phyloP scores from a whole-genome alignment of 2,888 invertebrate species.

The Spialia ferax region DNA sequence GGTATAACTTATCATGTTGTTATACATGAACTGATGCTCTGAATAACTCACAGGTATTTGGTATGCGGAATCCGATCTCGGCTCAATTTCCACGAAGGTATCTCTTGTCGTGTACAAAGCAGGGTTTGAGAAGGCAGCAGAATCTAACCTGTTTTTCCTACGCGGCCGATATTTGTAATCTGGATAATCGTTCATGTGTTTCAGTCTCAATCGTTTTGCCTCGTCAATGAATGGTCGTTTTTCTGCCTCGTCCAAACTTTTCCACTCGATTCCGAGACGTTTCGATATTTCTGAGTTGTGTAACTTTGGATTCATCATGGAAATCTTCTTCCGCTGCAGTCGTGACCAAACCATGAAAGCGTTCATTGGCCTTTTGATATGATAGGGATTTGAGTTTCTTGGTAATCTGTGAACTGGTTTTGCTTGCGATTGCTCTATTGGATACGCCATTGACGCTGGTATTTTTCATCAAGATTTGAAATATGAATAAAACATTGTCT shows the following conservation, averaged over 20 bases:
- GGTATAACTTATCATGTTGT: slow-evolving; percentile 76
- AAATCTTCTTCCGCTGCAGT: slow-evolving; percentile 94
- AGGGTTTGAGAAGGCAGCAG: slow-evolving; percentile 63
- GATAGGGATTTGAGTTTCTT: slow-evolving; percentile 88
- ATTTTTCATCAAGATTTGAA: not conserved
- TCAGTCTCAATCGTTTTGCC: slow-evolving; percentile 91
- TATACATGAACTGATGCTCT: slow-evolving; percentile 74
- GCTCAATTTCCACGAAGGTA: slow-evolving; percentile 72
- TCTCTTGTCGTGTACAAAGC: slow-evolving; percentile 67
- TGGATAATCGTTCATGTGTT: slow-evolving; percentile 91
- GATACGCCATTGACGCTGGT: slow-evolving; percentile 64
- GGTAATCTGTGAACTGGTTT: slow-evolving; percentile 66
- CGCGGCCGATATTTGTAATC: slow-evolving; percentile 90
- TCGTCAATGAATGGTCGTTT: slow-evolving; percentile 96
- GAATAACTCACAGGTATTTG: slow-evolving; percentile 70
- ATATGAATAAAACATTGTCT: not conserved
- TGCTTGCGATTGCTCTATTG: slow-evolving; percentile 58
- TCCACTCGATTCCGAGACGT: slow-evolving; percentile 94
- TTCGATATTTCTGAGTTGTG: slow-evolving; percentile 94
- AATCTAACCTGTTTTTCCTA: slow-evolving; percentile 86
- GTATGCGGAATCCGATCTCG: slow-evolving; percentile 66
- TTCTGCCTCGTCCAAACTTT: slow-evolving; percentile 91
- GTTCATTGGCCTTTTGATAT: slow-evolving; percentile 99
- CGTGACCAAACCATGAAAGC: slow-evolving; percentile 99
- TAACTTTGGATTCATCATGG: slow-evolving; percentile 92